Conservation (phyloP, 1,140 invertebrate genomes). For the Carcinoscorpius rotundicauda region DNA sequence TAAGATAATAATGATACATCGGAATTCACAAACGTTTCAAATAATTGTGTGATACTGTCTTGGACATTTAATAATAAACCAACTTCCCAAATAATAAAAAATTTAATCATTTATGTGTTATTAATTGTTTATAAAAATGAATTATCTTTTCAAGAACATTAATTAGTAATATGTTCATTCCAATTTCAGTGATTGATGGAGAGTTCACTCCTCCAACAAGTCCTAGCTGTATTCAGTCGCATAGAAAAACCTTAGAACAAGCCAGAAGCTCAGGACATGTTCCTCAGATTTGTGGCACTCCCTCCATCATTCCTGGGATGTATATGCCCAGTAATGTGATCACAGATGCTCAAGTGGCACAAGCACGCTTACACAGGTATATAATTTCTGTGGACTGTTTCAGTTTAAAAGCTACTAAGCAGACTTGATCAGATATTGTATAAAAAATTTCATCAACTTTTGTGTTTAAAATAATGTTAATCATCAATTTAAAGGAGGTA, state of each 20-base stretch:
- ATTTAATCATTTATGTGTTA: too few species aligned
- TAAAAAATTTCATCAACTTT: too few species aligned
- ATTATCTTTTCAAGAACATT: too few species aligned
- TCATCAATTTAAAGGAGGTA: neutral
- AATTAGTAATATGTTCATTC: too few species aligned
- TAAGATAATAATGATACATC: too few species aligned
- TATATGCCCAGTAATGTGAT: conserved; percentile 28
- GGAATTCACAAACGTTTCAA: too few species aligned
- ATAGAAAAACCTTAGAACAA: conserved; percentile 47
- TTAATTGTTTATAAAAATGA: too few species aligned
- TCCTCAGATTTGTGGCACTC: neutral
- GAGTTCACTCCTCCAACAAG: conserved; percentile 38
- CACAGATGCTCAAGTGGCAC: conserved; percentile 51
- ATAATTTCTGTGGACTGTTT: neutral
- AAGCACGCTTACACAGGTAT: conserved; percentile 48
- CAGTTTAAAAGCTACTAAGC: too few species aligned
- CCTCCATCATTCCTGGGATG: conserved; percentile 18
- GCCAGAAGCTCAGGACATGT: neutral
- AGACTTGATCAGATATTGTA: too few species aligned
- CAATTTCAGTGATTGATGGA: conserved; percentile 36
- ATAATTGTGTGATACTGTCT: neutral
- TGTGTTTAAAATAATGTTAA: too few species aligned
- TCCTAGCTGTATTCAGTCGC: conserved; percentile 43
- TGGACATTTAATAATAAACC: too few species aligned
- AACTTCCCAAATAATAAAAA: too few species aligned